A percentile compares a stretch with the other conserved stretches of the same genome.
phyloP scores from a whole-genome alignment of 2,113 vertebrate genomes.

The Pteronura brasiliensis region DNA sequence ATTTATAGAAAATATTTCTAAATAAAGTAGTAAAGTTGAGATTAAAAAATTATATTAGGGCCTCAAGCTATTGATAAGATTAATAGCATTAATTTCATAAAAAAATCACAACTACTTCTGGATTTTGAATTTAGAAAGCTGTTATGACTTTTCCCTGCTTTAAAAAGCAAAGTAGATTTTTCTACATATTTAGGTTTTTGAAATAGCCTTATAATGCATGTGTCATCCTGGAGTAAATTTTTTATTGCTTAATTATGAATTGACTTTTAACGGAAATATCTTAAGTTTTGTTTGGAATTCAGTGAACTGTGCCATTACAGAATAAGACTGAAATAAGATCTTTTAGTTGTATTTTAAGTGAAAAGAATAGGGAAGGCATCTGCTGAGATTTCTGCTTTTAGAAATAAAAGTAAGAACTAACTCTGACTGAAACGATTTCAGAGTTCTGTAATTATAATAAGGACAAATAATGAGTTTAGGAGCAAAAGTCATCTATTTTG shows the following conservation, averaged over 20 bases:
- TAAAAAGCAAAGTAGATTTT: conserved; percentile 19
- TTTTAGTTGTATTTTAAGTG: conserved; percentile 63
- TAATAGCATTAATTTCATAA: not conserved
- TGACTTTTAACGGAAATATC: conserved; percentile 58
- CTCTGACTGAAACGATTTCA: conserved; percentile 22
- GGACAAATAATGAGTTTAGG: conserved; percentile 67
- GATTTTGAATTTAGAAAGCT: conserved; percentile 42
- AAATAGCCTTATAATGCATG: conserved; percentile 32
- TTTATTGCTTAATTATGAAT: conserved; percentile 71
- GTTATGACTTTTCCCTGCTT: conserved; percentile 12
- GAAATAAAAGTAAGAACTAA: conserved; percentile 57
- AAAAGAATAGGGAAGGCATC: conserved; percentile 54
- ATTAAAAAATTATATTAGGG: not conserved
- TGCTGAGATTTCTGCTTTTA: conserved; percentile 63
- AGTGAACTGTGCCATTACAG: conserved; percentile 36
- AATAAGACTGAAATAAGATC: conserved; percentile 39
- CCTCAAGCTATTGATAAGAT: not conserved
- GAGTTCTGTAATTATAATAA: conserved; percentile 49
- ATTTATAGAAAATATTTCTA: not conserved
- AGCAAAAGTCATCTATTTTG: conserved; percentile 58
- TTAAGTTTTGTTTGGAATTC: not conserved
- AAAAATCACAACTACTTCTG: conserved; percentile 51
- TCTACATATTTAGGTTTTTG: conserved; percentile 49
- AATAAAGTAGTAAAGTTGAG: not conserved
- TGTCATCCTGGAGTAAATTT: conserved; percentile 48